These are phyloP conservation scores for Mamestra configurata DNA, from an alignment of 1,140 invertebrate species.

Conservation along the genomic window DNA sequence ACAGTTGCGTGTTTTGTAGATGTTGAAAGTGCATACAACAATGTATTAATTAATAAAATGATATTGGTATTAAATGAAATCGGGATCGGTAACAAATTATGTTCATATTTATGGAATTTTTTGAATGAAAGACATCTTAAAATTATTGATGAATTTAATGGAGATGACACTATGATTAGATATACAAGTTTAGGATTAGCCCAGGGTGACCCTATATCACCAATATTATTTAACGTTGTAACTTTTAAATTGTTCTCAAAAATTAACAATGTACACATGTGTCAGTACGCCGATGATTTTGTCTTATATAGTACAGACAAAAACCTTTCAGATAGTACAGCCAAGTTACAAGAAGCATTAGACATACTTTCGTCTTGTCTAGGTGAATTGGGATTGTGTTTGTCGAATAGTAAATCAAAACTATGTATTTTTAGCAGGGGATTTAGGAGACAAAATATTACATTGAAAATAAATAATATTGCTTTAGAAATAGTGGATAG, in stretches of 20 bases:
- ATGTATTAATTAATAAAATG: constrained; percentile 1
- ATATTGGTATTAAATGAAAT: not conserved
- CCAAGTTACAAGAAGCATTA: not conserved
- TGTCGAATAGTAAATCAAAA: constrained; percentile 2
- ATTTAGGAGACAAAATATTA: not conserved
- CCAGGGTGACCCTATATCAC: not conserved
- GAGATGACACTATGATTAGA: not conserved
- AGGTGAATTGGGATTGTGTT: not conserved
- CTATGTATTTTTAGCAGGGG: not conserved
- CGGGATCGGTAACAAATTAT: not conserved
- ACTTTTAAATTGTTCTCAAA: not conserved
- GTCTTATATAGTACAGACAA: not conserved
- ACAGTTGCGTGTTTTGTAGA: not conserved
- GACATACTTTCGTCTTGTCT: not conserved
- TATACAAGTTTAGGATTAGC: constrained; percentile 5
- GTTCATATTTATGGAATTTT: constrained; percentile 6
- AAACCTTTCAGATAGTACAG: not conserved
- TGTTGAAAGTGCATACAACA: not conserved
- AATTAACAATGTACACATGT: not conserved
- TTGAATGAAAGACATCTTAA: constrained; percentile 8
- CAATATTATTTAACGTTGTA: not conserved
- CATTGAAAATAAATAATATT: not conserved
- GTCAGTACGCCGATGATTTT: constrained; percentile 7
- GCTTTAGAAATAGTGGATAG: not conserved
- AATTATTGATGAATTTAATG: not conserved